phyloP scores from a whole-genome alignment of 2,888 invertebrate species.

The Acronicta leporina region DNA sequence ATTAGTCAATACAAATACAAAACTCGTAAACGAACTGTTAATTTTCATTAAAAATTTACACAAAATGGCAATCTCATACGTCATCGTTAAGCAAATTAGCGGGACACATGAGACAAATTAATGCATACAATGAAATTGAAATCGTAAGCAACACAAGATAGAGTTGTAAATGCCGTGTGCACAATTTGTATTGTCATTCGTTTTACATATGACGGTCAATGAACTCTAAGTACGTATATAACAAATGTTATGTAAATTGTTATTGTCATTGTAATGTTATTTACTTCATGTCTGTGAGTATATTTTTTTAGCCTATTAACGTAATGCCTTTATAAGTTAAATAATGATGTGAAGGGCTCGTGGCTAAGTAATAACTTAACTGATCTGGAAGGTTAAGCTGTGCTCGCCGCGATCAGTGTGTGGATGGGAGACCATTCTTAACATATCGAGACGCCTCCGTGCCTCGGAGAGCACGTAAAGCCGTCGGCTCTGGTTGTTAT shows the following conservation, averaged over 20 bases:
- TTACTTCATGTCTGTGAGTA: conserved; percentile 14
- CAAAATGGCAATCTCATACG: conserved; percentile 56
- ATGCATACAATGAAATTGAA: conserved; percentile 11
- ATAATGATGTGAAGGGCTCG: no score
- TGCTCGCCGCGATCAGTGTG: no score
- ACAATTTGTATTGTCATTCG: conserved; percentile 26
- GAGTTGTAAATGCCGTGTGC: conserved; percentile 15
- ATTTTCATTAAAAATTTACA: conserved; percentile 62
- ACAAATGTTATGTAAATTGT: conserved; percentile 37
- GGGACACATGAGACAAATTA: conserved; percentile 36
- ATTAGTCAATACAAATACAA: conserved; percentile 41
- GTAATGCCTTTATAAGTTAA: no score
- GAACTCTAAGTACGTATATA: conserved; percentile 23
- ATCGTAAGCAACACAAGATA: neutral
- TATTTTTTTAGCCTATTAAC: conserved; percentile 1
- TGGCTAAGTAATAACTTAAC: no score
- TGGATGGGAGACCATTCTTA: no score
- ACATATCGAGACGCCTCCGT: no score
- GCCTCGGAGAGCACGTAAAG: no score
- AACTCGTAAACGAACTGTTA: conserved; percentile 49
- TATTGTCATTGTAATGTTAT: conserved; percentile 24
- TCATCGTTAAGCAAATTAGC: conserved; percentile 69
- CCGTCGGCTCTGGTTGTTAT: no score
- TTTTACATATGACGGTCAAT: conserved; percentile 30
- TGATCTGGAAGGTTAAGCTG: no score